A percentile compares a stretch with the other conserved stretches of the same genome.
Conservation (phyloP, 2,113 vertebrate species). For the Rhinolophus ferrumequinum region DNA sequence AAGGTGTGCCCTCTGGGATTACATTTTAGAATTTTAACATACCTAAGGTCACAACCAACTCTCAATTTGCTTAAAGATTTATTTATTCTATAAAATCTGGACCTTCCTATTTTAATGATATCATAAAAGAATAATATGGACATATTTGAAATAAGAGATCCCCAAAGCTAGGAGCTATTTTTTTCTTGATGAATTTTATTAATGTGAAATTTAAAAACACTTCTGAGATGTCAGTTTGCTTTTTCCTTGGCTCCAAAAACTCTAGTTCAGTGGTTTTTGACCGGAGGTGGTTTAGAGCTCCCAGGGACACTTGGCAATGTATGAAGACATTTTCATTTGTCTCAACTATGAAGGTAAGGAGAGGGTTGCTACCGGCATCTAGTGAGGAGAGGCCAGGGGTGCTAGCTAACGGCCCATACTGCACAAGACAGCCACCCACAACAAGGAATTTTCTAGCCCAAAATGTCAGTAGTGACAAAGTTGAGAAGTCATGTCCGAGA, state of each 20-base stretch:
- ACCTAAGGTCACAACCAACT: neutral
- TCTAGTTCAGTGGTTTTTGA: neutral
- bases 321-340: neutral
- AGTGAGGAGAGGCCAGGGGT: neutral
- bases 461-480: neutral
- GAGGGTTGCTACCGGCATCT: neutral
- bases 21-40: neutral
- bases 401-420: too few relatives aligned
- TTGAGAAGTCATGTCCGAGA: neutral
- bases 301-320: neutral
- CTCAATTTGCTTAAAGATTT: neutral
- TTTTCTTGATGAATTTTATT: slow-evolving; percentile 6
- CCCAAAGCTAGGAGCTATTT: neutral
- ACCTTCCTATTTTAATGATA: neutral
- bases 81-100: slow-evolving; percentile 12
- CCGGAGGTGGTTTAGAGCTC: neutral
- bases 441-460: neutral
- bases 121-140: neutral
- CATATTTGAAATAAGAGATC: neutral
- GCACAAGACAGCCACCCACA: neutral
- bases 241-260: neutral
- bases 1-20: neutral
- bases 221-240: neutral
- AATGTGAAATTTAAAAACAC: neutral
- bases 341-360: neutral